Evolutionary conservation across 2,888 invertebrate genomes (phyloP).

Genomic region (Caenorhabditis sulstoni): DNA sequence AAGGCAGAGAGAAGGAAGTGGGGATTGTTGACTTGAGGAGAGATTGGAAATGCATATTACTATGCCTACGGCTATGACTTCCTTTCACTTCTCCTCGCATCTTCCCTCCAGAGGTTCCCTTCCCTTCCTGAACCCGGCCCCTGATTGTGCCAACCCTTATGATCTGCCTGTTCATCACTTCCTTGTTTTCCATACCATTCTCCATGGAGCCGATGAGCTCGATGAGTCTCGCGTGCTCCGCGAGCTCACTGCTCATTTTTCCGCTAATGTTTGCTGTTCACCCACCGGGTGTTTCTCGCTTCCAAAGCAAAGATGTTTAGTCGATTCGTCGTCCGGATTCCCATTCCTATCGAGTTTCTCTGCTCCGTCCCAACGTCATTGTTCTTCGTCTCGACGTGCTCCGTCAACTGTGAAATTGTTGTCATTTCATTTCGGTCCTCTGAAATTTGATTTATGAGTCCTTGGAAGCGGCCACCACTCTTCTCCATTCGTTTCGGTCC

Average conservation of each 20-base stretch:
- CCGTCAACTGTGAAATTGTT: conserved; percentile 48
- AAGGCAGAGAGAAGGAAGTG: not conserved
- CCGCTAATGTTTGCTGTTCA: too few species aligned
- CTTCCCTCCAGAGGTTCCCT: not conserved
- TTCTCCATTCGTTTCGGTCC: too few species aligned
- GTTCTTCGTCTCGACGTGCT: conserved; percentile 36
- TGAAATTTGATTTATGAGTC: conserved; percentile 40
- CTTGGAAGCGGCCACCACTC: not conserved
- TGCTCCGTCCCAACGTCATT: conserved; percentile 29
- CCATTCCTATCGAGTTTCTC: conserved; percentile 56
- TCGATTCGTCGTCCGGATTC: conserved; percentile 11
- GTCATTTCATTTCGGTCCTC: conserved; percentile 25
- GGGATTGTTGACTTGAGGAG: conserved; percentile 38
- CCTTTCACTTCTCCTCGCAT: conserved; percentile 5
- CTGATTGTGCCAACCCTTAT: too few species aligned
- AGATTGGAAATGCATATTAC: conserved; percentile 53
- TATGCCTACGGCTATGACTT: conserved; percentile 27
- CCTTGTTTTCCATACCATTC: too few species aligned
- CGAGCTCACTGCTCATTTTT: too few species aligned
- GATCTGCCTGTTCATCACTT: not conserved
- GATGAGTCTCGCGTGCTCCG: too few species aligned
- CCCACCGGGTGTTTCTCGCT: too few species aligned
- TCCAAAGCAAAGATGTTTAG: conserved; percentile 19
- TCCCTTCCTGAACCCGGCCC: too few species aligned
- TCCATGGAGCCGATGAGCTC: too few species aligned